These are phyloP conservation scores for Dicrostonyx torquatus DNA, from an alignment of 2,797 vertebrate species.

Conservation along the genomic window DNA sequence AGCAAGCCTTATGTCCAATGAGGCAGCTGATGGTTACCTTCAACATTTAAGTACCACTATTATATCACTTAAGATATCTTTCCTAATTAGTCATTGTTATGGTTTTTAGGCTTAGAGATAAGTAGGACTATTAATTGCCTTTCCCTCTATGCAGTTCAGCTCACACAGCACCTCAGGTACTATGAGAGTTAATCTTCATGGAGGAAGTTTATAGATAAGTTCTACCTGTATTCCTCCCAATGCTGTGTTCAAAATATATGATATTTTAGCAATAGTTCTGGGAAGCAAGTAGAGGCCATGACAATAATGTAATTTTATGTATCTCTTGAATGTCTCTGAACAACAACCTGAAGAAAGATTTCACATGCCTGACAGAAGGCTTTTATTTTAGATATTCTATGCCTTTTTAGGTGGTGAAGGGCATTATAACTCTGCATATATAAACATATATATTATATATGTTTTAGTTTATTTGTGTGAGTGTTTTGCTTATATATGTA, in stretches of 20 bases:
- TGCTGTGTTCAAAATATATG: background rate
- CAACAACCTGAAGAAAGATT: background rate
- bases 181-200: background rate
- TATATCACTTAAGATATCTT: background rate
- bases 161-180: background rate
- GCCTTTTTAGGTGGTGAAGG: background rate
- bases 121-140: background rate
- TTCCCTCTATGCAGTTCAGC: background rate
- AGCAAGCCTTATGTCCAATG: background rate
- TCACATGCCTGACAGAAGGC: background rate
- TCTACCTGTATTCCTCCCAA: background rate
- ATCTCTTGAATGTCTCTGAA: background rate
- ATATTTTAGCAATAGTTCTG: background rate
- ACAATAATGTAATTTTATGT: background rate
- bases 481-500: too few species aligned
- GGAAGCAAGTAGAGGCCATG: background rate
- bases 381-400: background rate
- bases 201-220: background rate
- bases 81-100: background rate
- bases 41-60: background rate
- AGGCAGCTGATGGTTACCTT: background rate
- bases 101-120: too few species aligned
- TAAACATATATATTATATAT: background rate
- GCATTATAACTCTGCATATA: background rate
- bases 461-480: too few species aligned